Conservation (phyloP, 2,888 invertebrate species). For the Platerodrilus igneus region DNA sequence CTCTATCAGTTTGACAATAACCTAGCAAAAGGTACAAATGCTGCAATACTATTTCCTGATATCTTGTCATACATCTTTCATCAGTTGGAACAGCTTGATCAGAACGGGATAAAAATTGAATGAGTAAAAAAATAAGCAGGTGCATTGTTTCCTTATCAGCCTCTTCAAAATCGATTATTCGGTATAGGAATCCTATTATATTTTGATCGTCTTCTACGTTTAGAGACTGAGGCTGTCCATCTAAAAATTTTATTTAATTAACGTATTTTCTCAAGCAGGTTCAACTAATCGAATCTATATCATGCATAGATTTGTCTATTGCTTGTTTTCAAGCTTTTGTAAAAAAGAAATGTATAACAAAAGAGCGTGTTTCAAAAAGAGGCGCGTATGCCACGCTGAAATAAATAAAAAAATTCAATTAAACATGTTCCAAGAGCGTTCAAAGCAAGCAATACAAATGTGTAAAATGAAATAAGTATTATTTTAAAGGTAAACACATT, state of each 20-base stretch:
- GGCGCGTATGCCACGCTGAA: too few species aligned
- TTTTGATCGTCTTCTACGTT: slow-evolving; percentile 76
- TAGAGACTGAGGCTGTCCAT: slow-evolving; percentile 79
- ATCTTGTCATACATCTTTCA: slow-evolving; percentile 73
- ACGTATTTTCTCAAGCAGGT: neutral
- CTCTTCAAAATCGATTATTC: slow-evolving; percentile 89
- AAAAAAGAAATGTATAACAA: too few species aligned
- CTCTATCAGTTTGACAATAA: slow-evolving; percentile 86
- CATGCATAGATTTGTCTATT: too few species aligned
- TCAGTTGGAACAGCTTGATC: slow-evolving; percentile 83
- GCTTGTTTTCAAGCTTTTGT: too few species aligned
- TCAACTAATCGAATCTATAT: neutral
- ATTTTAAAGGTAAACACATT: too few species aligned
- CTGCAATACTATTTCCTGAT: slow-evolving; percentile 81
- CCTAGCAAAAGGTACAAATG: slow-evolving; percentile 91
- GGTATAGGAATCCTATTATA: slow-evolving; percentile 72
- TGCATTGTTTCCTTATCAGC: slow-evolving; percentile 95
- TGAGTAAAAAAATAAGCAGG: slow-evolving; percentile 87
- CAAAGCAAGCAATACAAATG: too few species aligned
- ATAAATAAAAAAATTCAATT: too few species aligned
- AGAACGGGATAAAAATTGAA: slow-evolving; percentile 88
- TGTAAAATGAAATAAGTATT: too few species aligned
- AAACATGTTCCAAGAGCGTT: too few species aligned
- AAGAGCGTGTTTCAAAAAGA: too few species aligned
- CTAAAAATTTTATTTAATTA: slow-evolving; percentile 47